phyloP scores from a whole-genome alignment of 2,797 vertebrate species.

The Alcedo atthis region DNA sequence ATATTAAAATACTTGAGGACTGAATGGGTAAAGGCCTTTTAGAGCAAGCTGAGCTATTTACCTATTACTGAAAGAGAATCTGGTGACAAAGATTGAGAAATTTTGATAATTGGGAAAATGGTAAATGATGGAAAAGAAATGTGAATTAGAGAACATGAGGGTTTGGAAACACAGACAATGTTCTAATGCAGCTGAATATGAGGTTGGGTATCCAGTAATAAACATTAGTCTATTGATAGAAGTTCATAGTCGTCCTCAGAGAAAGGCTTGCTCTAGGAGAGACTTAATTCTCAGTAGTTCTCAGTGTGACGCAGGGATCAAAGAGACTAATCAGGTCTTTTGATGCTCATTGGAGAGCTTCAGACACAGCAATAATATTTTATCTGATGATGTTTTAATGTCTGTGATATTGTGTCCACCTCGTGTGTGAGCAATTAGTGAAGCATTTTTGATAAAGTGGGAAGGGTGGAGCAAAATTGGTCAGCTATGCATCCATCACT shows the following conservation, averaged over 20 bases:
- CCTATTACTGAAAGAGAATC: background rate
- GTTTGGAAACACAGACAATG: background rate
- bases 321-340: background rate
- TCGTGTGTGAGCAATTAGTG: rapidly evolving
- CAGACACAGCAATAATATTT: background rate
- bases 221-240: background rate
- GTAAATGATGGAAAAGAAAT: background rate
- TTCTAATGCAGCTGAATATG: background rate
- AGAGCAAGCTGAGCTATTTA: background rate
- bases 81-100: background rate
- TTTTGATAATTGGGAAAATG: background rate
- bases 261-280: background rate
- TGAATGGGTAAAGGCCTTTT: background rate
- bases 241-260: background rate
- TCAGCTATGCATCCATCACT: background rate
- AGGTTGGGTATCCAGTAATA: background rate
- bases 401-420: background rate
- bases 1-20: background rate
- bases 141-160: background rate
- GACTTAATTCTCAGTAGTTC: background rate
- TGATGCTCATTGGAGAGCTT: background rate
- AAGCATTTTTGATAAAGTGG: background rate
- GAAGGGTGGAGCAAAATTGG: background rate
- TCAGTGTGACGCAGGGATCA: background rate
- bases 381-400: background rate